Base-by-base conservation (phyloP, 2,888 invertebrate genomes). In the Cyclophora albipunctata region DNA sequence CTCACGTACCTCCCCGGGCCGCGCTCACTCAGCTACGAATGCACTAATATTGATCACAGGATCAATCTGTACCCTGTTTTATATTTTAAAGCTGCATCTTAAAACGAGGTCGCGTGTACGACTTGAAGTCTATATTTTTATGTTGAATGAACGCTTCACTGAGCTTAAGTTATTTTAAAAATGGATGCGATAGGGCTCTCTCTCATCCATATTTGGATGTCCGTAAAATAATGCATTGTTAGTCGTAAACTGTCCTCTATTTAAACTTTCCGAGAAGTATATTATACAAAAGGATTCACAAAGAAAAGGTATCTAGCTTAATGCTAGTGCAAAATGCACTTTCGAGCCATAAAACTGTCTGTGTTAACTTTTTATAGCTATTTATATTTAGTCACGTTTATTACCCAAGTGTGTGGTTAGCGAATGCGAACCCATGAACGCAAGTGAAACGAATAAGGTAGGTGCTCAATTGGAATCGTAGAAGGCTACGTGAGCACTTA, bases 401-500 rank as follows among this genome's bases (percentile, higher is more conserved):
- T 4, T 37, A 37, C 37, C 4, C 4, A 37, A 37, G 37, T 37
- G 5, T 37, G 37, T 3, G 37, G 3, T 37, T 37, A 5, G 37
- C 3, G 37, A 5, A 37, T 37, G 5, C 37, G 37, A 4, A 37
- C 37, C 4, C 37, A 37, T 37, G 37, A 37, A 37, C 37, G 20
- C 20, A 20, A 20, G 20, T 37, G 37, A 37, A 37, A 37, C 5
- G 5, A 5, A 37, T 37, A 5, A 5, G 62, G 76, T 75, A 75
- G 73, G 71, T 70, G 73, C 73, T 72, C 64, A 73, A 67, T 71
- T 55, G 62, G 68, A 73, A 71, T 69, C 71, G 73, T 66, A 74
- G 74, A 73, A 67, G 57, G 69, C 66, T 75, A 79, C 81, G 78
- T 80, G 78, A 80, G 76, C 78, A 79, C 80, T 82, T 81, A 81